Percentiles rank a stretch among this genome's conserved stretches.
phyloP scores from a whole-genome alignment of 2,797 vertebrate species.

The Rhabdomys pumilio region DNA sequence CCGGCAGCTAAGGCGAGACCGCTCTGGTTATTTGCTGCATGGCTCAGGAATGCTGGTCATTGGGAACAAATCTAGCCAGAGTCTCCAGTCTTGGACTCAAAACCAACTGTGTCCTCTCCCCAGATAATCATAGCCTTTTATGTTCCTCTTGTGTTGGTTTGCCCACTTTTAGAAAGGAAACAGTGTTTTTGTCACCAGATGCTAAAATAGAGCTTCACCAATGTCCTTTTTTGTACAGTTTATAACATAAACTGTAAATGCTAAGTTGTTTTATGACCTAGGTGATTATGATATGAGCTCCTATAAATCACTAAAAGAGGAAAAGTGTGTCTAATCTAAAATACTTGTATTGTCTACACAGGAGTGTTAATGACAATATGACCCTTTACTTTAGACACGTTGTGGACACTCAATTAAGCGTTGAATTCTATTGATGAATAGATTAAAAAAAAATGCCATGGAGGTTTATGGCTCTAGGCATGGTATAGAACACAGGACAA shows the following conservation, averaged over 20 bases:
- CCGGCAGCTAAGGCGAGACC: background rate
- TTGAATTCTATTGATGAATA: background rate
- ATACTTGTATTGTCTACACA: background rate
- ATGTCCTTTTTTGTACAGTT: background rate
- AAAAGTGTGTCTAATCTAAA: slow-evolving; percentile 33
- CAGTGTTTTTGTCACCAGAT: background rate
- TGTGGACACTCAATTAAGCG: background rate
- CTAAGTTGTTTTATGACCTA: background rate
- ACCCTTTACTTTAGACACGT: background rate
- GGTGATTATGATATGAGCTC: background rate
- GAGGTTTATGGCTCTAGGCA: background rate
- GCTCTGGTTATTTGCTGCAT: background rate
- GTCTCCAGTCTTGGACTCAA: background rate
- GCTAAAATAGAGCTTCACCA: background rate
- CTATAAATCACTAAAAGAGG: slow-evolving; percentile 29
- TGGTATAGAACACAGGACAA: slow-evolving; percentile 1
- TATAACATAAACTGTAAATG: slow-evolving; percentile 8
- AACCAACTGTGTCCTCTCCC: background rate
- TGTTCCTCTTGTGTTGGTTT: background rate
- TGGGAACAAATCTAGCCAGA: background rate
- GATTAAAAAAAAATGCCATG: background rate
- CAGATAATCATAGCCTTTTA: background rate
- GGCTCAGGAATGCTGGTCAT: background rate
- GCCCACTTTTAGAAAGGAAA: slow-evolving; percentile 20
- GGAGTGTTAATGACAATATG: background rate